Evolutionary conservation across 2,888 invertebrate genomes (phyloP).

Genomic region (Chalcosyrphus nemorum): DNA sequence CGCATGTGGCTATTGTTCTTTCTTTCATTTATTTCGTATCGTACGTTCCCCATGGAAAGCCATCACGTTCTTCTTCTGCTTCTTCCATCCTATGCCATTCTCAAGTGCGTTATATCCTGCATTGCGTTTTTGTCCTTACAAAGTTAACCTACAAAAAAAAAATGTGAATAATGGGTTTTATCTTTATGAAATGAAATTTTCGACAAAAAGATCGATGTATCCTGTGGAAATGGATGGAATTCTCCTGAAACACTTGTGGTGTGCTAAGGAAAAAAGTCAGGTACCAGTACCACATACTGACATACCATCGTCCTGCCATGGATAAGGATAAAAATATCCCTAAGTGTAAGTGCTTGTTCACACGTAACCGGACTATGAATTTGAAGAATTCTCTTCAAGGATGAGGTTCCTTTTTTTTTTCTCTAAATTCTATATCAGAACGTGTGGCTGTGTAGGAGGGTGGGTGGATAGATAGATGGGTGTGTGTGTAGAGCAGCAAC

Average conservation of each 20-base stretch:
- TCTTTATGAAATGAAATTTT: background rate
- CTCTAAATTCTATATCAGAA: background rate
- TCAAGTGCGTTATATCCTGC: conserved; percentile 6
- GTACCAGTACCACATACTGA: too few species aligned
- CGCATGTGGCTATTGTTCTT: background rate
- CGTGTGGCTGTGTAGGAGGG: too few species aligned
- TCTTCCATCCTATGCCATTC: conserved; percentile 1
- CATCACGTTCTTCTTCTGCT: background rate
- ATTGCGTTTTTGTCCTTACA: background rate
- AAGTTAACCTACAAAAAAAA: background rate
- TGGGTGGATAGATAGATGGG: background rate
- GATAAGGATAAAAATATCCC: background rate
- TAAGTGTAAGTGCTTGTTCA: conserved; percentile 14
- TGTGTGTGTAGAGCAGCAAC: conserved; percentile 32
- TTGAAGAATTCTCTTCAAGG: background rate
- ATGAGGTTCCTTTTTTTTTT: too few species aligned
- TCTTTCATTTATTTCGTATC: conserved; percentile 1
- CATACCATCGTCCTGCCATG: background rate
- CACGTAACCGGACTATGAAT: conserved; percentile 5
- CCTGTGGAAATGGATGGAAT: background rate
- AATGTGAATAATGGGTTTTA: background rate
- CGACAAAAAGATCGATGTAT: background rate
- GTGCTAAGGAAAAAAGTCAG: background rate
- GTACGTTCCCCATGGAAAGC: background rate
- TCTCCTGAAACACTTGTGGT: background rate